Base-by-base conservation (phyloP, 2,113 vertebrate species). In the Scomber japonicus region DNA sequence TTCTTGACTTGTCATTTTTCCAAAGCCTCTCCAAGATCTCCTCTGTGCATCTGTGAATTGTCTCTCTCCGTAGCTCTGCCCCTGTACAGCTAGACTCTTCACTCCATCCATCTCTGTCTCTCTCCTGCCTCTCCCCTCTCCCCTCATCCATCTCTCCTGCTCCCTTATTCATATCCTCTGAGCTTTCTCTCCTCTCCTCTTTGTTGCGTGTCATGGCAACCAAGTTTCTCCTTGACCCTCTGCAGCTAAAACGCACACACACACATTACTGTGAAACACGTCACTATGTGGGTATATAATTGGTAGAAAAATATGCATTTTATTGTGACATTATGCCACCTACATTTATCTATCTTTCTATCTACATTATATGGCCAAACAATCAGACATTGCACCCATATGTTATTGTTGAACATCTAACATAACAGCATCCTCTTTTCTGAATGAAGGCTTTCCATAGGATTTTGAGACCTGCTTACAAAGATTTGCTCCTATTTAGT, bases 61-160 rank as follows among this genome's bases (percentile, higher is more conserved):
- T 86, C 82, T 87, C 84, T 84, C 79, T 87, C 79, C n/a, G 13
- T 79, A 44, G 82, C 81, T 54, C 63, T 84, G 85, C 86, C 89
- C 86, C 80, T 76, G 78, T 89, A 73, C 70, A 80, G 44, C 82
- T 84, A 62, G 66, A 66, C 83, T 87, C 69, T 78, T 89, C 87
- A 82, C 82, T 93, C 86, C 93, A 94, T 94, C 93, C 91, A 93
- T 94, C 93, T 92, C 81, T 92, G 93, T 94, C 93, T 84, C 59
- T 67, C 69, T 81, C 75, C 83, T 80, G 83, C 83, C 81, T 89
- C 88, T 57, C 69, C 77, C 82, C 64, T 81, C 86, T 89, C 84
- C 78, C 81, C 88, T 89, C 90, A 92, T 92, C 92, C 90, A 91
- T 92, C 93, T 89, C 85, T 76, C 81, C 84, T 78, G 82, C 86